Evolutionary conservation across 2,888 invertebrate genomes (phyloP).

Genomic region (Pterobdella sp.): DNA sequence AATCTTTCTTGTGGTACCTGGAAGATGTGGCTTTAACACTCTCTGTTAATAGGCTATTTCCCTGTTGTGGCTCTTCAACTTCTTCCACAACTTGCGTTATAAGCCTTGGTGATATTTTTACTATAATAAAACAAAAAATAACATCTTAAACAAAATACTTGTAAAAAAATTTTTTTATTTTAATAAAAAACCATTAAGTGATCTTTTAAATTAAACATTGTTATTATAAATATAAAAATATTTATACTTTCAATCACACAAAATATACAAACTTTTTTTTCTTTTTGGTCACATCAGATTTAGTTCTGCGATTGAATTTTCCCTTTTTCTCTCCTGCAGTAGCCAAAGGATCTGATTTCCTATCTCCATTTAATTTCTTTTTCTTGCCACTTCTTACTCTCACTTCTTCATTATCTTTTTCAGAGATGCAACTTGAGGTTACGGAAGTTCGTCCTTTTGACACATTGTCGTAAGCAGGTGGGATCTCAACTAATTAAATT

Average conservation of each 20-base stretch:
- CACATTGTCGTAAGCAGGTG: background rate
- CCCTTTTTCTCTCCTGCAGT: background rate
- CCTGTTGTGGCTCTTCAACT: too few relatives aligned
- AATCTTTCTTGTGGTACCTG: too few relatives aligned
- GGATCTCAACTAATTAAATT: background rate
- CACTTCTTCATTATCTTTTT: background rate
- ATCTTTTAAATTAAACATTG: too few relatives aligned
- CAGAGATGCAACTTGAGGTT: background rate
- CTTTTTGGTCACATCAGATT: slow-evolving; percentile 1
- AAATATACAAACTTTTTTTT: background rate
- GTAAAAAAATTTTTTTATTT: too few relatives aligned
- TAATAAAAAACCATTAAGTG: too few relatives aligned
- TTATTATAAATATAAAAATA: background rate
- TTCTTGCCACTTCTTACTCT: background rate
- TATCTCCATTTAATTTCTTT: background rate
- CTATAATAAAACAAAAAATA: too few relatives aligned
- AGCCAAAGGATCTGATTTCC: background rate
- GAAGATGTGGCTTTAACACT: too few relatives aligned
- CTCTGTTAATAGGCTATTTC: too few relatives aligned
- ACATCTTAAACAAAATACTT: too few relatives aligned
- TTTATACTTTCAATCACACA: background rate
- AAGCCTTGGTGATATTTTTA: too few relatives aligned
- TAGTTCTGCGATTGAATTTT: background rate
- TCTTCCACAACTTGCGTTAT: too few relatives aligned
- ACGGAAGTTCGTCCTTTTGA: background rate